Evolutionary conservation across 1,140 invertebrate species (phyloP).

Genomic region (Drosophila neocordata): DNA sequence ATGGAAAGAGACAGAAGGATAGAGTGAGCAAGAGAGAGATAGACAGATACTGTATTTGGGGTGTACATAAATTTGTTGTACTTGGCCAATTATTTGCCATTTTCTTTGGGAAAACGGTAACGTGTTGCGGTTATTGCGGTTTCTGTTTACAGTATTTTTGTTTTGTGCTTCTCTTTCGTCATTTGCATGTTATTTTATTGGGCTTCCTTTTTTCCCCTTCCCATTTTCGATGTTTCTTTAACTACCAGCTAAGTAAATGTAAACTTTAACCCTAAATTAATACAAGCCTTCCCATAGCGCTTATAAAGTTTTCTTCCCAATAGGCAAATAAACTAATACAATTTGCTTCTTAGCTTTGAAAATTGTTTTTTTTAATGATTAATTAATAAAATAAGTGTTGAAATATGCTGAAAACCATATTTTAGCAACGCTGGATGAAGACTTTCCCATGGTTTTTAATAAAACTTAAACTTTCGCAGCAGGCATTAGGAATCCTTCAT

Average conservation of each 20-base stretch:
- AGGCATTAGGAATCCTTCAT: no score
- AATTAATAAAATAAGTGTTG: no score
- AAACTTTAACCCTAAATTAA: not conserved
- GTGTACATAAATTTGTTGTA: conserved; percentile 47
- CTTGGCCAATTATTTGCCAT: conserved; percentile 50
- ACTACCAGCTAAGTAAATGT: not conserved
- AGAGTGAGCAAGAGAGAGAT: not conserved
- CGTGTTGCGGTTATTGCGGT: conserved; percentile 53
- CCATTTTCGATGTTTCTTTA: not conserved
- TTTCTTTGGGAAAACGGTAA: conserved; percentile 33
- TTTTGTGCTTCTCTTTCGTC: conserved; percentile 16
- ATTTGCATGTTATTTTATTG: conserved; percentile 25
- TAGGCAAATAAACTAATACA: no score
- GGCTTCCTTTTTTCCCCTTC: not conserved
- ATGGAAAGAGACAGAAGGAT: not conserved
- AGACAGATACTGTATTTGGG: conserved; percentile 5
- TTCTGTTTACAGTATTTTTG: conserved; percentile 18
- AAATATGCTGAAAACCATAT: no score
- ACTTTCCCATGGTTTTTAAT: no score
- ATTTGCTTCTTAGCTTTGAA: no score
- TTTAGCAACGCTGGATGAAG: no score
- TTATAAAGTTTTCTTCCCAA: no score
- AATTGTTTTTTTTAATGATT: no score
- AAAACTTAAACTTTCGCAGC: no score
- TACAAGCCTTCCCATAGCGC: no score